These are phyloP conservation scores for Nyctibius grandis DNA, from an alignment of 2,797 vertebrate genomes.

Conservation along the genomic window DNA sequence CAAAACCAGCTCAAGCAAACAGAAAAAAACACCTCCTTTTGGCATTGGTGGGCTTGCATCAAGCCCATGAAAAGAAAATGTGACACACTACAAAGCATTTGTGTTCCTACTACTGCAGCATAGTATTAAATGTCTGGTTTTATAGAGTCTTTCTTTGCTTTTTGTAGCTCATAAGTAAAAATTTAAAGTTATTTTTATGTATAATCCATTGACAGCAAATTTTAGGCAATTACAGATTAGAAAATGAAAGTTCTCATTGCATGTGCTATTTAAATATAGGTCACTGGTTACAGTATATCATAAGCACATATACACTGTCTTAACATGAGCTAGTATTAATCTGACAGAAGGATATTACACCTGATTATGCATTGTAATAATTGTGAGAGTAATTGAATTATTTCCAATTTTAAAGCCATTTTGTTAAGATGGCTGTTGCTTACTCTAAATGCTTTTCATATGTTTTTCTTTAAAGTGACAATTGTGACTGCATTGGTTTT, in stretches of 20 bases:
- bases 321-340: neutral
- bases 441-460: slow-evolving; percentile 5
- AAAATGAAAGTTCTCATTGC: neutral
- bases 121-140: neutral
- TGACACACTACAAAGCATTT: neutral
- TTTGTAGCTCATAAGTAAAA: neutral
- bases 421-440: slow-evolving; percentile 38
- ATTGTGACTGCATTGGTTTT: slow-evolving; percentile 3
- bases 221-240: neutral
- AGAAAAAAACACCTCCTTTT: neutral
- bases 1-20: neutral
- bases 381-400: neutral
- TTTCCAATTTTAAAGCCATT: slow-evolving; percentile 27
- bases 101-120: neutral
- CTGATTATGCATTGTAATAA: neutral
- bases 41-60: neutral
- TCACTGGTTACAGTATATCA: neutral
- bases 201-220: neutral
- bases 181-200: neutral
- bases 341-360: neutral
- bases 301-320: neutral
- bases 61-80: neutral
- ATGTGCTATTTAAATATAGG: neutral
- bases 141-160: neutral
- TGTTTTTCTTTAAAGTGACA: slow-evolving; percentile 46